Evolutionary conservation across 2,797 vertebrate genomes (phyloP).

Genomic region (Delichon dasypus): DNA sequence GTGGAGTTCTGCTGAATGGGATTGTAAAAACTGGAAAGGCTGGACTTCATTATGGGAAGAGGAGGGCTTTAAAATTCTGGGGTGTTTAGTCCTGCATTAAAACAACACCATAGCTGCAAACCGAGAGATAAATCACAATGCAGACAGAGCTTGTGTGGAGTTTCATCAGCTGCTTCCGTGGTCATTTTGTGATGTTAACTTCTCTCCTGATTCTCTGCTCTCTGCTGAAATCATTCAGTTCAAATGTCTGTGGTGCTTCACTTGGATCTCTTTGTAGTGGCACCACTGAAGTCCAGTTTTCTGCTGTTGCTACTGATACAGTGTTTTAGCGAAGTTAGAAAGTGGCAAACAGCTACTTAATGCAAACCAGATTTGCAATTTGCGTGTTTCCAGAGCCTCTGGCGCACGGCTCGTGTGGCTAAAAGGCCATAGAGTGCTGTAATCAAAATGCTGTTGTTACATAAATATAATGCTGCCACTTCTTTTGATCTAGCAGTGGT

Average conservation of each 20-base stretch:
- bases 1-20: not conserved
- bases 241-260: not conserved
- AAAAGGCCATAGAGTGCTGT: conserved; percentile 26
- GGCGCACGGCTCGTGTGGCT: not conserved
- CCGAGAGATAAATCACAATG: not conserved
- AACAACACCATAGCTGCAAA: not conserved
- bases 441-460: conserved; percentile 42
- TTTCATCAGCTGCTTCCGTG: not conserved
- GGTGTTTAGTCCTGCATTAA: not conserved
- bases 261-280: not conserved
- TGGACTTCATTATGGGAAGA: not conserved
- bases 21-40: not conserved
- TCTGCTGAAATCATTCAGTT: not conserved
- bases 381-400: conserved; percentile 60
- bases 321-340: conserved; percentile 32
- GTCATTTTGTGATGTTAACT: not conserved
- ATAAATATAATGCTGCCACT: conserved; percentile 51
- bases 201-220: not conserved
- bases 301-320: not conserved
- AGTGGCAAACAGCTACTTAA: conserved; percentile 39
- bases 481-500: conserved; percentile 33
- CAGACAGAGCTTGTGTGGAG: not conserved
- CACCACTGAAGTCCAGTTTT: not conserved
- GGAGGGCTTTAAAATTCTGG: not conserved
- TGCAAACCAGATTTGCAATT: conserved; percentile 59